Evolutionary conservation across 2,888 invertebrate species (phyloP).

Genomic region (Steromphala cineraria): DNA sequence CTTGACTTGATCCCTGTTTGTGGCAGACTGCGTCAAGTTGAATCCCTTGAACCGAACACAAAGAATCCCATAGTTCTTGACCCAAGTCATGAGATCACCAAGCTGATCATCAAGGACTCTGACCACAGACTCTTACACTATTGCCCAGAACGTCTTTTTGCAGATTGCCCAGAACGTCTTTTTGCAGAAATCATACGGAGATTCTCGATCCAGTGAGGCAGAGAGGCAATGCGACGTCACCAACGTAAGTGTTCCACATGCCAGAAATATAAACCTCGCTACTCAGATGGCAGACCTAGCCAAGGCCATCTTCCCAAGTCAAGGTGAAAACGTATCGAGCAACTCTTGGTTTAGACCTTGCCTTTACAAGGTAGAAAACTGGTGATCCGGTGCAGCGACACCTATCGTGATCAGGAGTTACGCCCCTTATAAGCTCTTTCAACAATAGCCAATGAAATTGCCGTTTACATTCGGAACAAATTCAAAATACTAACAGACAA

Average conservation of each 20-base stretch:
- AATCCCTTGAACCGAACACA: not conserved
- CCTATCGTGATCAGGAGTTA: too few relatives aligned
- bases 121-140: not conserved
- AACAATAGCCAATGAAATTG: too few relatives aligned
- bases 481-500: too few relatives aligned
- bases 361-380: too few relatives aligned
- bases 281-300: too few relatives aligned
- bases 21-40: not conserved
- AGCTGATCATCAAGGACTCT: not conserved
- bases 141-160: not conserved
- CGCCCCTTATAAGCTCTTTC: too few relatives aligned
- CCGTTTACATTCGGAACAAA: too few relatives aligned
- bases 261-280: not conserved
- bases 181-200: not conserved
- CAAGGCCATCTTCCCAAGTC: too few relatives aligned
- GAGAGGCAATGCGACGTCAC: not conserved
- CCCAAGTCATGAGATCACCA: not conserved
- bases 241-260: not conserved
- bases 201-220: not conserved
- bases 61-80: not conserved
- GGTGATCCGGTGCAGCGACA: too few relatives aligned
- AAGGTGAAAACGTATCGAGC: too few relatives aligned
- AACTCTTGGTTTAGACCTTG: too few relatives aligned
- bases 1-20: not conserved
- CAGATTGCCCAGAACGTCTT: not conserved